phyloP scores from a whole-genome alignment of 2,888 invertebrate species.

The Heliconius ethilla region DNA sequence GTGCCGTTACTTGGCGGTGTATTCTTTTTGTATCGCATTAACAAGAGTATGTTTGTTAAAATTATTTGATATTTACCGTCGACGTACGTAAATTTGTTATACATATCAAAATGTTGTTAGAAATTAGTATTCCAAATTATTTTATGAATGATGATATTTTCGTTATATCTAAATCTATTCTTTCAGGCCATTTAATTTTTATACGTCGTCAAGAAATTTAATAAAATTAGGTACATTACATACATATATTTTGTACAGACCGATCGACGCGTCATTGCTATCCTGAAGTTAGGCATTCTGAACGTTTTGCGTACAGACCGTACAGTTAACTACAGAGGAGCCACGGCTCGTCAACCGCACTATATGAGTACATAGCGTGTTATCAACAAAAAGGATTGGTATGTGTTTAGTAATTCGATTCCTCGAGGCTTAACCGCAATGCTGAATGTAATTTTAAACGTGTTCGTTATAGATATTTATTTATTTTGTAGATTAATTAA shows the following conservation, averaged over 20 bases:
- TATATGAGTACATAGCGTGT: neutral
- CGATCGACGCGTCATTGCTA: no score
- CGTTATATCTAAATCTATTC: no score
- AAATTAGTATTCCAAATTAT: no score
- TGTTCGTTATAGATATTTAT: constrained; percentile 4
- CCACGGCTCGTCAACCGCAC: no score
- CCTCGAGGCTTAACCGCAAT: constrained; percentile 21
- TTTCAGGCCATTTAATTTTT: no score
- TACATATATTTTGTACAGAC: neutral
- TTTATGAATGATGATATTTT: no score
- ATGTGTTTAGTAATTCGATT: constrained; percentile 19
- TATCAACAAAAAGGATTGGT: constrained; percentile 13
- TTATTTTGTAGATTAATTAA: neutral
- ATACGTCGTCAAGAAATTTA: neutral
- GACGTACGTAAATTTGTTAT: no score
- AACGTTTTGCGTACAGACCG: no score
- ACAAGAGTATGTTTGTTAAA: neutral
- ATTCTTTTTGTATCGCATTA: constrained; percentile 11
- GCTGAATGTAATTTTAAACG: constrained; percentile 20
- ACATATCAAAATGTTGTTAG: no score
- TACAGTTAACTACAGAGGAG: no score
- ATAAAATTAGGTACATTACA: neutral
- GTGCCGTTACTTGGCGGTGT: constrained; percentile 18
- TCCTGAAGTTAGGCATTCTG: no score
- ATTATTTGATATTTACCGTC: no score